Conservation (phyloP, 1,140 invertebrate species). For the Megalonaias nervosa region DNA sequence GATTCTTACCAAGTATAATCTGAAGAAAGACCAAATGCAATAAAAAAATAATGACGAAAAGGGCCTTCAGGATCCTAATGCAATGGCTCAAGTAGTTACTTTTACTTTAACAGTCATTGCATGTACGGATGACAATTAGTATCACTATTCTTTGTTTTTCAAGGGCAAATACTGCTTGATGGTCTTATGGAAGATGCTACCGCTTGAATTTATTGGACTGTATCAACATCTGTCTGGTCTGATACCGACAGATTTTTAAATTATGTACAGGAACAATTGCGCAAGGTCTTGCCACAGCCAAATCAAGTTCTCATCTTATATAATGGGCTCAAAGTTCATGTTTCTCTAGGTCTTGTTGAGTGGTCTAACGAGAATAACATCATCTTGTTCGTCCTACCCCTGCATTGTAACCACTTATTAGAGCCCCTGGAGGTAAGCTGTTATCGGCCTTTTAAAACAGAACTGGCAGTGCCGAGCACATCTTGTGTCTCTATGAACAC, state of each 20-base stretch:
- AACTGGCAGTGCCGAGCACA: too few species aligned
- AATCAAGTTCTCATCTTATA: constrained; percentile 16
- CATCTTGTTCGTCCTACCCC: constrained; percentile 30
- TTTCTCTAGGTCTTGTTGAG: constrained; percentile 17
- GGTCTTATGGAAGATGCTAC: constrained; percentile 35
- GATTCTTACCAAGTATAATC: constrained; percentile 25
- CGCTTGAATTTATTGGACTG: constrained; percentile 20
- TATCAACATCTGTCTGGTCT: constrained; percentile 33
- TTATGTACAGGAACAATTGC: constrained; percentile 25
- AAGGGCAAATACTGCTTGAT: constrained; percentile 59
- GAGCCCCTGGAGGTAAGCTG: constrained; percentile 21
- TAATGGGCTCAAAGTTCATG: constrained; percentile 28
- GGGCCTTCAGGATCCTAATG: constrained; percentile 34
- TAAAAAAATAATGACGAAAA: constrained; percentile 67
- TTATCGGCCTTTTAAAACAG: constrained; percentile 5
- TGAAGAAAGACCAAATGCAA: constrained; percentile 53
- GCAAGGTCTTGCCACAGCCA: constrained; percentile 17
- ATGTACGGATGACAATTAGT: constrained; percentile 14
- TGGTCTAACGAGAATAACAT: constrained; percentile 31
- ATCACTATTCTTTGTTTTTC: constrained; percentile 69
- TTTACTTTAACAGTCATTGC: too few species aligned
- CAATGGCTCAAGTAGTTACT: too few species aligned
- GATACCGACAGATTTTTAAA: constrained; percentile 25
- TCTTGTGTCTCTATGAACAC: too few species aligned
- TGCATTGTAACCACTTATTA: constrained; percentile 24